Percentiles rank a stretch among this genome's conserved stretches.
phyloP scores from a whole-genome alignment of 2,888 invertebrate species.

The Neoitamus cyanurus region DNA sequence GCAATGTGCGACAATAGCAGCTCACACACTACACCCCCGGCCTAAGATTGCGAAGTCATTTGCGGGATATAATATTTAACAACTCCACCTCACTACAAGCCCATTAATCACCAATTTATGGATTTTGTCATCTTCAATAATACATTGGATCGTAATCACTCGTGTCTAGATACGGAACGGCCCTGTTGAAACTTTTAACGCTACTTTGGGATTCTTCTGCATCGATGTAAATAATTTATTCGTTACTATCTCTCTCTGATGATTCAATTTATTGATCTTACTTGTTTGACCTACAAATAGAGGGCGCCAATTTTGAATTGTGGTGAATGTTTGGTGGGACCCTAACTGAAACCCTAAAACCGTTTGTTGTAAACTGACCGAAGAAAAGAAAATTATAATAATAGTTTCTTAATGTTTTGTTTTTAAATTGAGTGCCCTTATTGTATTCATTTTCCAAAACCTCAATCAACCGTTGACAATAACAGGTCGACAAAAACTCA shows the following conservation, averaged over 20 bases:
- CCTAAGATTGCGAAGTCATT: not conserved
- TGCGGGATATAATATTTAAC: not conserved
- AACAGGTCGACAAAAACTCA: no score
- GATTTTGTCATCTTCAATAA: not conserved
- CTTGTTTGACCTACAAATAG: no score
- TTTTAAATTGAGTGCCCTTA: no score
- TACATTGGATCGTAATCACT: not conserved
- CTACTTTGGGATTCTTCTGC: not conserved
- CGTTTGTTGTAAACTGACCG: no score
- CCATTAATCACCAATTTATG: not conserved
- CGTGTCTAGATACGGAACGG: not conserved
- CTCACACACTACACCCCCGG: not conserved
- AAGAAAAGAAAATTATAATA: no score
- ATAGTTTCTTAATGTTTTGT: no score
- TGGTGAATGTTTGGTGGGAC: no score
- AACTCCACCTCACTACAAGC: not conserved
- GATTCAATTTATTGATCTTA: not conserved
- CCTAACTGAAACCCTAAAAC: no score
- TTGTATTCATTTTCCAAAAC: no score
- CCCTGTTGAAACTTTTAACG: conserved; percentile 1
- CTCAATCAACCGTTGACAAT: no score
- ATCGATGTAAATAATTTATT: no score
- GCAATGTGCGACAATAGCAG: not conserved
- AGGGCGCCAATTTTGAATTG: no score
- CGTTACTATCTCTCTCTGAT: not conserved